Evolutionary conservation across 1,140 invertebrate genomes (phyloP), one percentile per base, ranked within the genome.

Genomic region (Diabrotica undecimpunctata): DNA sequence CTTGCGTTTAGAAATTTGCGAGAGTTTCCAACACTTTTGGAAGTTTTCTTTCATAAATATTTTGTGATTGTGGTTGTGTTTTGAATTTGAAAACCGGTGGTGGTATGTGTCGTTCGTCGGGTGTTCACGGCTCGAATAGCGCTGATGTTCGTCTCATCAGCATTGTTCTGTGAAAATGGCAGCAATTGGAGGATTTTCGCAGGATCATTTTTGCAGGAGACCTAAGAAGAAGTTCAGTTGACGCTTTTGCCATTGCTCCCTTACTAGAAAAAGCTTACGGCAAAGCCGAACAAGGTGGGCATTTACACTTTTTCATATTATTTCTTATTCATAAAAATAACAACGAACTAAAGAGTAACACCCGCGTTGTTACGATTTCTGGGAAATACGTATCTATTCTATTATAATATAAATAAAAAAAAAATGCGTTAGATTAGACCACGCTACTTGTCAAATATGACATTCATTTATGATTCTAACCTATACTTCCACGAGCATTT

Each of bases 181-280:
- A 79, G 74, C 79, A 70, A 64, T 74, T 64, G 71, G 74, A 65
- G 66, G 75, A 66, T 77, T 75, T 71, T 74, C 77, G 72, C 78
- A 77, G 72, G 77, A 79, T 78, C 76, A 80, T 80, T 79, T 77
- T 73, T 79, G 77, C 72, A 78, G 77, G 68, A 76, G 79, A 68
- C 77, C 81, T 63, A 82, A 80, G 75, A 81, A 82, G 79, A 82
- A 80, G 80, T 78, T 78, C 76, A 83, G 81, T 81, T 82, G 81
- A 82, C 81, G 77, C 71, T 75, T 66, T 72, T 72, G 72, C 72
- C 73, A 76, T 76, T 74, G 74, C 72, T 72, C 71, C 73, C 63
- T 67, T 67, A 72, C 68, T 71, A 69, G 70, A 75, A 73, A 75
- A 72, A 71, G 73, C 73, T 70, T 73, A 72, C 77, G 73, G 75